These are phyloP conservation scores for Gryon sp. DNA, from an alignment of 1,140 invertebrate genomes.

Conservation along the genomic window DNA sequence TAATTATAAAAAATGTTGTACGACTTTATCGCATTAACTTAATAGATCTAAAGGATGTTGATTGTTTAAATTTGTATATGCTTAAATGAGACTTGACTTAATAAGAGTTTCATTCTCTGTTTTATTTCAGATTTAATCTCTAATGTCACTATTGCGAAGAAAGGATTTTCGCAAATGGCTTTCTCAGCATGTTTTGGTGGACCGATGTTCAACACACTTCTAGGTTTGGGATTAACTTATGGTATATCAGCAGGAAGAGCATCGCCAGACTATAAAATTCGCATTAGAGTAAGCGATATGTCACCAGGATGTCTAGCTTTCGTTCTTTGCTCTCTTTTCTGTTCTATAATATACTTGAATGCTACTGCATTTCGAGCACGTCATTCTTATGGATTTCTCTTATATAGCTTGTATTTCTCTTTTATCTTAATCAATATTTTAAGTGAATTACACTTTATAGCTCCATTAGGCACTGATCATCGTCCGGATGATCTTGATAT, in stretches of 20 bases:
- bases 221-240: constrained; percentile 74
- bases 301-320: constrained; percentile 74
- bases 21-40: too few species aligned
- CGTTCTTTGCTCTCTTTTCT: constrained; percentile 69
- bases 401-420: constrained; percentile 70
- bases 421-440: constrained; percentile 74
- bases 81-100: too few species aligned
- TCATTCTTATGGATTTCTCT: constrained; percentile 70
- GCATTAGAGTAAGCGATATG: constrained; percentile 73
- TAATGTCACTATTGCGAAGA: constrained; percentile 83
- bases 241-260: constrained; percentile 56
- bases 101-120: too few species aligned
- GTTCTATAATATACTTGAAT: constrained; percentile 70
- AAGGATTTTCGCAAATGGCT: constrained; percentile 85
- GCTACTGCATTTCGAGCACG: constrained; percentile 68
- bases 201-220: constrained; percentile 84
- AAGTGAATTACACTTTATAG: constrained; percentile 72
- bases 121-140: constrained; percentile 83
- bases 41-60: too few species aligned
- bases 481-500: constrained; percentile 62
- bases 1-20: too few species aligned
- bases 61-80: too few species aligned
- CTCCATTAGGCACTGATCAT: constrained; percentile 74
- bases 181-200: constrained; percentile 86
- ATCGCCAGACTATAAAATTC: constrained; percentile 53